A percentile compares a stretch with the other conserved stretches of the same genome.
phyloP scores from a whole-genome alignment of 2,113 vertebrate species.

The Apaloderma vittatum region DNA sequence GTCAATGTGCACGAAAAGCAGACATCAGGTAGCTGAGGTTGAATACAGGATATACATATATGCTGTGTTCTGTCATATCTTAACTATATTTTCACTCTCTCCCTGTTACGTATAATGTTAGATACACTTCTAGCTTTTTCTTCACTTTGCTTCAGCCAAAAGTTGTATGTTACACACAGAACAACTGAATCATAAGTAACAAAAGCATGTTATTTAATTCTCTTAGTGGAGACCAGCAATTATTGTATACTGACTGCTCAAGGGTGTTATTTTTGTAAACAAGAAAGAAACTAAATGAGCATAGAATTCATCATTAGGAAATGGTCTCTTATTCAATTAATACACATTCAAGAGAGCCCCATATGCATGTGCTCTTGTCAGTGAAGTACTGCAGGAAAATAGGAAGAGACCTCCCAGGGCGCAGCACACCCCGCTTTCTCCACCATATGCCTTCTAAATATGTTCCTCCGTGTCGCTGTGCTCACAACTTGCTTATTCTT shows the following conservation, averaged over 20 bases:
- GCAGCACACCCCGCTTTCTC: slow-evolving; percentile 48
- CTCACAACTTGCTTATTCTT: background rate
- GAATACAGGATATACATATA: background rate
- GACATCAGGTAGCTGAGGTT: background rate
- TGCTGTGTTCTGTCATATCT: background rate
- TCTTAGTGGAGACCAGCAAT: slow-evolving; percentile 54
- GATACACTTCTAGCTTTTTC: background rate
- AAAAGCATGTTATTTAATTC: slow-evolving; percentile 24
- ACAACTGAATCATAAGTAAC: background rate
- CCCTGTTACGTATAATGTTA: background rate
- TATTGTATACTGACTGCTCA: slow-evolving; percentile 54
- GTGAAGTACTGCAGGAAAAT: slow-evolving; percentile 37
- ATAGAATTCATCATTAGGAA: slow-evolving; percentile 51
- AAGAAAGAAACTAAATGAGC: slow-evolving; percentile 53
- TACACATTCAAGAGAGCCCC: slow-evolving; percentile 43
- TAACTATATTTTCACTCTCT: background rate
- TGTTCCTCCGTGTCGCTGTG: slow-evolving; percentile 16
- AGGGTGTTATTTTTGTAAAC: slow-evolving; percentile 43
- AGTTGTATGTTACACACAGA: background rate
- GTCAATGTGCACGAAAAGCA: background rate
- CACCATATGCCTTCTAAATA: slow-evolving; percentile 68
- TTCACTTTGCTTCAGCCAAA: background rate
- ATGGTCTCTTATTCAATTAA: slow-evolving; percentile 36
- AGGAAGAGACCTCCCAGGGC: slow-evolving; percentile 50
- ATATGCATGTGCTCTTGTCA: slow-evolving; percentile 31